Percentiles rank a stretch among this genome's conserved stretches.
Evolutionary conservation across 2,888 invertebrate species (phyloP).

Genomic region (Oscheius myriophilus): DNA sequence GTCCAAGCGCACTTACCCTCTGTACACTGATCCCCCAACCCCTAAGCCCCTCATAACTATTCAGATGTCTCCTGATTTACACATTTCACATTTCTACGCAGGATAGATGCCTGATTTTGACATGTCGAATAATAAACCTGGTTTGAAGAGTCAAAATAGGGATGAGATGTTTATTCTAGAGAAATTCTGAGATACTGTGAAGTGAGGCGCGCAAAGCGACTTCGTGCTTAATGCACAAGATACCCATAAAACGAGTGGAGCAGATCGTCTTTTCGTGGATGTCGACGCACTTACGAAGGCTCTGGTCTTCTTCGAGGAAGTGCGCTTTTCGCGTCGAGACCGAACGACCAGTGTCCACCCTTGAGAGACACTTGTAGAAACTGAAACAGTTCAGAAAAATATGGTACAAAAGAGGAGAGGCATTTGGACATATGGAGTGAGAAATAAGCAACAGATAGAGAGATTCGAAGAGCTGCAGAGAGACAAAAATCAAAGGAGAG

Average conservation of each 20-base stretch:
- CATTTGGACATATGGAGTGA: too few relatives aligned
- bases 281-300: constrained; percentile 12
- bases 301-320: constrained; percentile 13
- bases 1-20: constrained; percentile 5
- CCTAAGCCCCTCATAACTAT: not conserved
- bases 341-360: constrained; percentile 21
- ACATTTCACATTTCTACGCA: not conserved
- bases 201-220: constrained; percentile 8
- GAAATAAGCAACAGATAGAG: too few relatives aligned
- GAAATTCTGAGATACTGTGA: constrained; percentile 10
- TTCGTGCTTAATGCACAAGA: constrained; percentile 19
- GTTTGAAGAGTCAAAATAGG: too few relatives aligned
- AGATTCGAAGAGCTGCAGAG: too few relatives aligned
- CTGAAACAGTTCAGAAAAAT: too few relatives aligned
- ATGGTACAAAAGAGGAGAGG: too few relatives aligned
- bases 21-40: too few relatives aligned
- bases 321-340: constrained; percentile 26
- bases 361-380: constrained; percentile 26
- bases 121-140: not conserved
- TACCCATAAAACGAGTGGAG: constrained; percentile 16
- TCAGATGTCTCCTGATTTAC: not conserved
- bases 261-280: constrained; percentile 21
- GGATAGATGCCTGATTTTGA: not conserved
- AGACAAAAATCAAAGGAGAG: too few relatives aligned
- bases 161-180: too few relatives aligned